Percentiles rank a stretch among this genome's conserved stretches.
phyloP scores from a whole-genome alignment of 2,113 vertebrate genomes.

The Sinocyclocheilus rhinocerous region DNA sequence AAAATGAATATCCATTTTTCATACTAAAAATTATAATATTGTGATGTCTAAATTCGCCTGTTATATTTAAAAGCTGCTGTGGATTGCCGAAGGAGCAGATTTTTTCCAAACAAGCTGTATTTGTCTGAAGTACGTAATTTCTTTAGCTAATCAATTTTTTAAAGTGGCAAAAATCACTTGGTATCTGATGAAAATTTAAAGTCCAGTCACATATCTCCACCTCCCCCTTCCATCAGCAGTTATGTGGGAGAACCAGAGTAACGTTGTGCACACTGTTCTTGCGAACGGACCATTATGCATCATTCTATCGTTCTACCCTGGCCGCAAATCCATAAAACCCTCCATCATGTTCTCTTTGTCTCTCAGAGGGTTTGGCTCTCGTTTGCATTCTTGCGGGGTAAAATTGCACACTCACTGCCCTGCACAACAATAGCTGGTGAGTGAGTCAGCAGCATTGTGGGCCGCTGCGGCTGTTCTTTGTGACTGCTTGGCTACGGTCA shows the following conservation, averaged over 20 bases:
- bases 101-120: background rate
- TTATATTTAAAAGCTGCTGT: background rate
- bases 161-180: background rate
- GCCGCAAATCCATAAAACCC: conserved; percentile 27
- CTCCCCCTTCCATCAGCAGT: conserved; percentile 25
- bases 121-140: background rate
- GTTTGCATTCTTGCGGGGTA: conserved; percentile 22
- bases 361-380: conserved; percentile 26
- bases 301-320: background rate
- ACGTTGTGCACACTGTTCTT: conserved; percentile 37
- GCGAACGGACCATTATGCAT: conserved; percentile 20
- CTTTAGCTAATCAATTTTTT: background rate
- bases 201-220: background rate
- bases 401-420: conserved; percentile 50
- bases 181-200: background rate
- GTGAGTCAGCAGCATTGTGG: conserved; percentile 57
- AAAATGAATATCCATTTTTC: no score
- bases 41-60: background rate
- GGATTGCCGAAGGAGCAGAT: no score
- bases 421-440: conserved; percentile 45
- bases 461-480: conserved; percentile 51
- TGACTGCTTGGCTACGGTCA: conserved; percentile 55
- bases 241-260: conserved; percentile 32
- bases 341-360: conserved; percentile 28
- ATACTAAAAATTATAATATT: no score